Evolutionary conservation across 2,888 invertebrate species (phyloP).

Genomic region (Diplolepis rosae): DNA sequence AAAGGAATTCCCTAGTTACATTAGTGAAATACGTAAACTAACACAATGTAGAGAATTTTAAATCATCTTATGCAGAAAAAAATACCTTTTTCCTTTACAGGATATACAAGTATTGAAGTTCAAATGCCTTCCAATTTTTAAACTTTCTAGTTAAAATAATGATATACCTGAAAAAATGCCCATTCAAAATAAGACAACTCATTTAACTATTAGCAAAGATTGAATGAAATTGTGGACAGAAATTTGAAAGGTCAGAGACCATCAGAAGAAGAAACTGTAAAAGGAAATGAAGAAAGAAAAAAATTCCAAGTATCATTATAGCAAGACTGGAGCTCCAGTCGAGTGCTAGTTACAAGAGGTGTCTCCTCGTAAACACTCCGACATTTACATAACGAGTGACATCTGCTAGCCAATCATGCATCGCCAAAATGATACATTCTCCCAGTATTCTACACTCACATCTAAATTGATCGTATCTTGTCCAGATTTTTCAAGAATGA

Average conservation of each 20-base stretch:
- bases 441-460: neutral
- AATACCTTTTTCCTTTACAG: too few species aligned
- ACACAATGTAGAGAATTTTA: neutral
- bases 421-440: slow-evolving; percentile 6
- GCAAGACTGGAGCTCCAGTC: slow-evolving; percentile 10
- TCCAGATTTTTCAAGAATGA: neutral
- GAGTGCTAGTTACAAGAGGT: slow-evolving; percentile 49
- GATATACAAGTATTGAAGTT: too few species aligned
- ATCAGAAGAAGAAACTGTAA: neutral
- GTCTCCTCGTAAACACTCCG: slow-evolving; percentile 69
- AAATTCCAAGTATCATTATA: slow-evolving; percentile 26
- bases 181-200: too few species aligned
- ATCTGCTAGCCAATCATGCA: slow-evolving; percentile 69
- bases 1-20: neutral
- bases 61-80: too few species aligned
- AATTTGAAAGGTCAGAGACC: neutral
- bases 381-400: slow-evolving; percentile 72
- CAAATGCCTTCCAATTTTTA: too few species aligned
- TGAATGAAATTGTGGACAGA: neutral
- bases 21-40: slow-evolving; percentile 2
- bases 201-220: neutral
- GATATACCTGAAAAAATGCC: too few species aligned
- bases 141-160: too few species aligned
- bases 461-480: neutral
- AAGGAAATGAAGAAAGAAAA: neutral